Percentiles rank a stretch among this genome's conserved stretches.
phyloP scores from a whole-genome alignment of 1,140 invertebrate genomes.

The Psix sp. region DNA sequence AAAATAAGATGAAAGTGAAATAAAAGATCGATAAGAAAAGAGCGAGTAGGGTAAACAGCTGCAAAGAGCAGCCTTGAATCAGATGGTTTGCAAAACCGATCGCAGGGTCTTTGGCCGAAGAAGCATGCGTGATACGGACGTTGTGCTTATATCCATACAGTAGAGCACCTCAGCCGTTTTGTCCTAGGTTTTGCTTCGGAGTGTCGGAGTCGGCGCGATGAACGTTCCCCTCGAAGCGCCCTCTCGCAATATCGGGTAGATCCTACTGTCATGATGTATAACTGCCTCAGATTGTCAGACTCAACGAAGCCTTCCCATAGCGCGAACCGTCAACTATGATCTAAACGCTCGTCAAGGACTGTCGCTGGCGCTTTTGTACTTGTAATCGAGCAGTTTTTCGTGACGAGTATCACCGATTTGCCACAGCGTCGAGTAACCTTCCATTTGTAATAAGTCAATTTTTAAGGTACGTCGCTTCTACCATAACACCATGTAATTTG shows the following conservation, averaged over 20 bases:
- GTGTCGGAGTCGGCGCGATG: conserved; percentile 69
- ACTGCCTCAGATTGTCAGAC: conserved; percentile 58
- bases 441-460: too few species aligned
- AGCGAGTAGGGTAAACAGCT: neutral
- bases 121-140: conserved; percentile 49
- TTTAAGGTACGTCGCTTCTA: too few species aligned
- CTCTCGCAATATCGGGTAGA: conserved; percentile 49
- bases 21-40: neutral
- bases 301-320: conserved; percentile 53
- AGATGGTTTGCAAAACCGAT: conserved; percentile 18
- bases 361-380: conserved; percentile 3
- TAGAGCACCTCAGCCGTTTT: conserved; percentile 34
- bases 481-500: too few species aligned
- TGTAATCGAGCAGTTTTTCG: conserved; percentile 8
- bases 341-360: conserved; percentile 16
- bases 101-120: conserved; percentile 47
- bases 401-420: conserved; percentile 9
- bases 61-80: conserved; percentile 1
- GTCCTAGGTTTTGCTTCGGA: conserved; percentile 58
- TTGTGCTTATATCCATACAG: too few species aligned
- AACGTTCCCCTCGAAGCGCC: conserved; percentile 61
- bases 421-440: neutral
- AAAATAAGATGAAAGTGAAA: too few species aligned
- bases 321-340: conserved; percentile 40
- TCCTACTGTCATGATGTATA: conserved; percentile 40